Base-by-base conservation (phyloP, 2,113 vertebrate genomes). In the Ardeotis arabs region DNA sequence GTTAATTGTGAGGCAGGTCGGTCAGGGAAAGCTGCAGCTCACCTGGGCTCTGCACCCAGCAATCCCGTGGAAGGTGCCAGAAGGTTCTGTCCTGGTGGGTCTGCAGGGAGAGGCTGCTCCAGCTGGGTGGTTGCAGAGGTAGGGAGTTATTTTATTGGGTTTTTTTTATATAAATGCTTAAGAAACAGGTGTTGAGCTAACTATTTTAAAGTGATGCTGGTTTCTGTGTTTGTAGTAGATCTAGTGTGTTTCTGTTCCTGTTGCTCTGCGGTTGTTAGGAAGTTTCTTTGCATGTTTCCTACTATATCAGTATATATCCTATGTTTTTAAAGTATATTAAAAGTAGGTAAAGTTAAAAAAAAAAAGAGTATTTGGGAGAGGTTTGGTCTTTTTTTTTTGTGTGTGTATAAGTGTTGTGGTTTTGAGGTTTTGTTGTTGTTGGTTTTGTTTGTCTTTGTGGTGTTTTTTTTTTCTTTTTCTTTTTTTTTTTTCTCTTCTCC, bases 191-290 rank as follows among this genome's bases (percentile, higher is more conserved):
- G 3, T 10, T 33, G n/a, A 24, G 2, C 2, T 6, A 2, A 19
- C 9, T 23, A 0, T 9, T 56, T 20, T 24, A 3, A 4, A 53
- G 58, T 11, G 2, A 0, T 14, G 1, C 0, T 21, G 19, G 0
- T 24, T 55, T 29, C 3, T 59, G 16, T 4, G 3, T 4, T 0
- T 2, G 2, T 18, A 1, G 28, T 59, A 8, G 27, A 4, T 14
- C 0, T 52, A 0, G 6, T 31, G 1, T 19, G 0, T 29, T 45
- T 41, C 2, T 41, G 21, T 13, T 47, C 25, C 12, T 56, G 28
- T 2, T 37, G 13, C 2, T 33, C 8, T 53, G n/a, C 12, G n/a
- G 17, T 33, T 20, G 15, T 23, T 22, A 7, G 0, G 8, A 18
- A 21, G 21, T 39, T 67, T 39, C 17, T 80, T 31, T 27, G 23